Evolutionary conservation across 2,113 vertebrate species (phyloP).

Genomic region (Egretta garzetta): DNA sequence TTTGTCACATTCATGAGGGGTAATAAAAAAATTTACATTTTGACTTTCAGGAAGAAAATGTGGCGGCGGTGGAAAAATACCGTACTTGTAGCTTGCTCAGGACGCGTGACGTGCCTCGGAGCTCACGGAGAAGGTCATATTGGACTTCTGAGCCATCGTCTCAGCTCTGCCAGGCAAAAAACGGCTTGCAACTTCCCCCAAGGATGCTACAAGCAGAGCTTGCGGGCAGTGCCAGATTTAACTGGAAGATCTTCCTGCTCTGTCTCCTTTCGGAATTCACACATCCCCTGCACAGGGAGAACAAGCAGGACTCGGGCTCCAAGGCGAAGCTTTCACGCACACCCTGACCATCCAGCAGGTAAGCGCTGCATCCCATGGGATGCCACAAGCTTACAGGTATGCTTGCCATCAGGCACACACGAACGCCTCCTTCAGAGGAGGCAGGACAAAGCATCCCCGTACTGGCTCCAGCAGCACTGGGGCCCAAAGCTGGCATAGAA

Average conservation of each 20-base stretch:
- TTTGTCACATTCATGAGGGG: constrained; percentile 11
- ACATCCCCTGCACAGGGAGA: not conserved
- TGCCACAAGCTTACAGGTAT: fast-evolving
- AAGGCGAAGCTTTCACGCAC: not conserved
- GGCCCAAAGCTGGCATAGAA: not conserved
- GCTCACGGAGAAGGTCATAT: constrained; percentile 1
- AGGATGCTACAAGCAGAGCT: not conserved
- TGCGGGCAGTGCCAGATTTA: not conserved
- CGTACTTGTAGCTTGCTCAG: not conserved
- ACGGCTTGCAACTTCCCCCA: not conserved
- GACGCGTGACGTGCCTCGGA: not conserved
- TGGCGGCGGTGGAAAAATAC: not conserved
- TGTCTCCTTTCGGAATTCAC: not conserved
- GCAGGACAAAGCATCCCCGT: not conserved
- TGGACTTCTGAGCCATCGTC: not conserved
- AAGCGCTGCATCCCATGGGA: fast-evolving
- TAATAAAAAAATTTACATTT: constrained; percentile 51
- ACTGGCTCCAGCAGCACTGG: not conserved
- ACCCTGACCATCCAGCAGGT: fast-evolving
- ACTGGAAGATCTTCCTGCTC: not conserved
- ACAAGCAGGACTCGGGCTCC: not conserved
- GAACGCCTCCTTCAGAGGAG: too few relatives aligned
- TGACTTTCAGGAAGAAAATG: constrained; percentile 21
- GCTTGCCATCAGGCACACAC: fast-evolving
- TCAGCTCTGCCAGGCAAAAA: constrained; percentile 9